These are phyloP conservation scores for Rhogogaster chlorosoma DNA, from an alignment of 2,888 invertebrate genomes.

Conservation along the genomic window DNA sequence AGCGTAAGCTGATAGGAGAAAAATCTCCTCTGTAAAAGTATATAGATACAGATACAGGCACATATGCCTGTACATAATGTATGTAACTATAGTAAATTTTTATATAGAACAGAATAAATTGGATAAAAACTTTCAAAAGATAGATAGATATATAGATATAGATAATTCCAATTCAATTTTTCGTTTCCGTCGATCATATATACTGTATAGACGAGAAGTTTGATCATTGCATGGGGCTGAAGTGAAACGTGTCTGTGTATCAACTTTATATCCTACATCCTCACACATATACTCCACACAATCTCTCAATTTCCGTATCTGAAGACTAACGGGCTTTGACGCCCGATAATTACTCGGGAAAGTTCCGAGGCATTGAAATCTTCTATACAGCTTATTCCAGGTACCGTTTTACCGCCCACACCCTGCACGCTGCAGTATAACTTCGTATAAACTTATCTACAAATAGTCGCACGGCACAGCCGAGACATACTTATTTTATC, in stretches of 20 bases:
- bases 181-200: not conserved
- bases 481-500: not conserved
- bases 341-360: constrained; percentile 37
- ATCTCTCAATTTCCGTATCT: not conserved
- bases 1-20: not conserved
- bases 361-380: constrained; percentile 7
- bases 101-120: not conserved
- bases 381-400: not conserved
- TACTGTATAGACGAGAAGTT: too few relatives aligned
- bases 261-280: not conserved
- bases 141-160: not conserved
- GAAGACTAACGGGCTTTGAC: not conserved
- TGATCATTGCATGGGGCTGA: too few relatives aligned
- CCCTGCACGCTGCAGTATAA: not conserved
- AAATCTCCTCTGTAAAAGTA: not conserved
- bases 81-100: not conserved
- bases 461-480: not conserved
- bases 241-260: not conserved
- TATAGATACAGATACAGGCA: not conserved
- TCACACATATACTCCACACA: not conserved
- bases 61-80: not conserved
- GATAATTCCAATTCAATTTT: not conserved
- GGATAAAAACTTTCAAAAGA: not conserved
- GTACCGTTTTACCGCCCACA: not conserved
- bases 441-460: not conserved